Conservation (phyloP, 2,797 vertebrate species). For the Calcarius lapponicus region DNA sequence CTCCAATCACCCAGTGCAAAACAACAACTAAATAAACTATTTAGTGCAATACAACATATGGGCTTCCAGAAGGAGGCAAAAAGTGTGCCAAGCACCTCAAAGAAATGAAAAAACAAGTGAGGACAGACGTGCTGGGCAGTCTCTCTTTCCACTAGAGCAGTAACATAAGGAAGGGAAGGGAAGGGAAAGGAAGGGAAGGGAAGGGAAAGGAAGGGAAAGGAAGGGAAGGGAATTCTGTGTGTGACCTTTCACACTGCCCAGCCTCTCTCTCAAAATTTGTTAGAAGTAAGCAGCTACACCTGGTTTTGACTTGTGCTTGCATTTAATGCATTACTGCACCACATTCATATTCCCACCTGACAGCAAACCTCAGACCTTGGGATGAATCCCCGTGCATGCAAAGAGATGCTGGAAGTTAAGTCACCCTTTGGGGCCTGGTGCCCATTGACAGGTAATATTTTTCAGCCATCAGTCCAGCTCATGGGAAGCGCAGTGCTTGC, state of each 20-base stretch:
- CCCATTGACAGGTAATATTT: neutral
- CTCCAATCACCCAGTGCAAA: too few relatives aligned
- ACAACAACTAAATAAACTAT: too few relatives aligned
- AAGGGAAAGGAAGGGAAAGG: neutral
- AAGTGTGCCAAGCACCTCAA: neutral
- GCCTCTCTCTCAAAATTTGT: neutral
- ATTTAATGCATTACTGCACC: neutral
- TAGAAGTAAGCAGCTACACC: neutral
- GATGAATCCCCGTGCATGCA: neutral
- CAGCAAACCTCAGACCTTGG: neutral
- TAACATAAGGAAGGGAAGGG: neutral
- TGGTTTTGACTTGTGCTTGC: neutral
- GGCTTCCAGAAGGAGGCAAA: neutral
- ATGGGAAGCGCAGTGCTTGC: rapidly evolving
- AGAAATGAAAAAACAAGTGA: neutral
- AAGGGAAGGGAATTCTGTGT: neutral
- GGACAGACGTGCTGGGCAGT: neutral
- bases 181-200: neutral
- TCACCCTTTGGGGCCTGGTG: rapidly evolving
- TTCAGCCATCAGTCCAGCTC: neutral
- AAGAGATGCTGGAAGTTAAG: neutral
- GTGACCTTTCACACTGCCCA: neutral
- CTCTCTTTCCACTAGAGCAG: neutral
- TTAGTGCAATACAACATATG: too few relatives aligned
- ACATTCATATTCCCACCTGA: neutral